Base-by-base conservation (phyloP, 2,113 vertebrate genomes). In the Heterotilapia buettikoferi region DNA sequence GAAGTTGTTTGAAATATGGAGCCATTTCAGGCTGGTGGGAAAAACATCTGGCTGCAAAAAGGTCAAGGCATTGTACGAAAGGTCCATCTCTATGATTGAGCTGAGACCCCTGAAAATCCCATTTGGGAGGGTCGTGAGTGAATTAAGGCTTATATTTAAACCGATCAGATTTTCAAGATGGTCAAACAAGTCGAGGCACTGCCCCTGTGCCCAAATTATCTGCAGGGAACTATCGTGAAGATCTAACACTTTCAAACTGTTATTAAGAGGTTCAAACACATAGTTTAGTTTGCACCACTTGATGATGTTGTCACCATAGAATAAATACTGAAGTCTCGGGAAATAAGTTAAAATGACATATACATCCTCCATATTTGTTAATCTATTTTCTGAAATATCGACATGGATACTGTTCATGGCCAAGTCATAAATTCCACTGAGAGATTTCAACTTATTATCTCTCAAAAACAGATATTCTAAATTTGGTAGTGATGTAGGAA, bases 111-210 rank as follows among this genome's bases (percentile, higher is more conserved):
- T 92, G 81, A 99, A 98, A 68, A 98, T 85, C 11, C 95, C 96
- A 3, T 90, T 80, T 5, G 98, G 98, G 53, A 99, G 96, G 84
- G 88, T 91, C 54, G 24, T 84, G 3, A 99, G 95, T 9, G 95
- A 95, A 92, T 98, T 99, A 7, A 90, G 84, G 13, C 96, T 96
- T 45, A 99, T 90, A 79, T 85, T 87, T 4, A 99, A 95, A 38
- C 68, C 2, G 0, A 89, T 33, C 56, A 99, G 95, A 61, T 85
- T 93, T 6, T 89, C 53, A 14, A 99, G 94, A 24, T 94, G 88
- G 38, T 95, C 54, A 90, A 99, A 98, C 9, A 99, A 43, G 79
- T 98, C 80, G 56, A 97, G 94, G 61, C 98, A 98, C 6, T 14
- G 21, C 47, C 82, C 85, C 1, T 91, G 87, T 36, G 86, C 92